These are phyloP conservation scores for Lottia gigantea DNA, from an alignment of 2,888 invertebrate species.

Conservation along the genomic window DNA sequence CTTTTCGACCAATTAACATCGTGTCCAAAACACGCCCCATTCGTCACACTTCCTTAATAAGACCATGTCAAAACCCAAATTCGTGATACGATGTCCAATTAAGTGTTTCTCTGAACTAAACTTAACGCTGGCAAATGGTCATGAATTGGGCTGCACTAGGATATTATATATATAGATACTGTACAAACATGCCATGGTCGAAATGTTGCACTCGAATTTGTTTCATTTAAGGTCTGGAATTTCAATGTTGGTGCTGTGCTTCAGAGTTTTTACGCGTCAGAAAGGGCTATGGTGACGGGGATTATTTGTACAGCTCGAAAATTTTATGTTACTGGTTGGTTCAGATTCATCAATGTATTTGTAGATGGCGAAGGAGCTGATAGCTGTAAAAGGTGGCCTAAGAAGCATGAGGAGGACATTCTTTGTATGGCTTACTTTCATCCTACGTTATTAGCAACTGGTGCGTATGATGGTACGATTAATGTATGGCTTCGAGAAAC, in stretches of 20 bases:
- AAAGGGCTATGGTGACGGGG: slow-evolving; percentile 69
- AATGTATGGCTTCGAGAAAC: slow-evolving; percentile 86
- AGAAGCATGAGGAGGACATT: slow-evolving; percentile 81
- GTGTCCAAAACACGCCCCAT: too few relatives aligned
- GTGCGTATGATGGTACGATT: slow-evolving; percentile 82
- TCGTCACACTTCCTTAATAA: too few relatives aligned
- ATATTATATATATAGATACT: too few relatives aligned
- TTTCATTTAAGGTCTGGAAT: slow-evolving; percentile 76
- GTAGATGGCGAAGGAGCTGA: slow-evolving; percentile 67
- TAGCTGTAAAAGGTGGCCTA: slow-evolving; percentile 77
- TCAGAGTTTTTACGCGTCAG: slow-evolving; percentile 76
- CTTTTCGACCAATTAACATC: too few relatives aligned
- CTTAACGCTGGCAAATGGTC: too few relatives aligned
- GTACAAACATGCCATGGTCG: too few relatives aligned
- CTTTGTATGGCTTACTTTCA: slow-evolving; percentile 74
- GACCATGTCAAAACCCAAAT: too few relatives aligned
- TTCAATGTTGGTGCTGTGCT: slow-evolving; percentile 83
- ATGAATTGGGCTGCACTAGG: too few relatives aligned
- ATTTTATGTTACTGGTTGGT: slow-evolving; percentile 84
- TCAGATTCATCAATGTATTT: slow-evolving; percentile 69
- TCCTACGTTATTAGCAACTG: slow-evolving; percentile 69
- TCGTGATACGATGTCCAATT: too few relatives aligned
- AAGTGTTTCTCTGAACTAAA: too few relatives aligned
- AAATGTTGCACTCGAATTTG: too few relatives aligned
- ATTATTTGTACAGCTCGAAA: slow-evolving; percentile 72